Base-by-base conservation (phyloP, 2,888 invertebrate genomes). In the Beris morrisii region DNA sequence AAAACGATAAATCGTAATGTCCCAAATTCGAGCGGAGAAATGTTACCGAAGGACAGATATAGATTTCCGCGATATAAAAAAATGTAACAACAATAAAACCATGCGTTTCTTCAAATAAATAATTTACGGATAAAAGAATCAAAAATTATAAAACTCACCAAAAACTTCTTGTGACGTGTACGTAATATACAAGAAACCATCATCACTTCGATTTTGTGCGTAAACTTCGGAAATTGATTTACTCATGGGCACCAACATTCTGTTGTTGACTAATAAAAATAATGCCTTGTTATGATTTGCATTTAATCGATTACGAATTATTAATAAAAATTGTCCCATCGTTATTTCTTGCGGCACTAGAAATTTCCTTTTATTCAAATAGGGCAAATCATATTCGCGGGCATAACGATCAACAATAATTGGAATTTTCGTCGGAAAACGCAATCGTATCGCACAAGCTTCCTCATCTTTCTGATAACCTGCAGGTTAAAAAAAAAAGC, bases 101-200 rank as follows among this genome's bases (percentile, higher is more conserved):
- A 22, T 22, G 22, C 2, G 3, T 3, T 22, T 22, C 22, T 22
- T 22, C 3, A 22, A 22, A 22, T 22, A 22, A 22, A 22, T 22
- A 1, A 3, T 22, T 22, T 22, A 22, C n/a, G n/a, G 22, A 22
- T 22, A 22, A 22, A 22, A 22, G 1, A 22, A 22, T 22, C 22
- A 22, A 22, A 22, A 22, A 22, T 22, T 22, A 22, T 22, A 2
- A 22, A 22, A 59, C 68, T 70, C 61, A 70, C 93, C 94, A 77
- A 94, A 95, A 72, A 91, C 91, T 82, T 94, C 93, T 82, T 94
- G 93, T 30, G 93, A 93, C 0, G 94, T 93, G 76, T 94, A 95
- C 0, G 92, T 92, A 74, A 94, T 87, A 78, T 94, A 93, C 0
- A 95, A 85, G 76, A 93, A 95, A 0, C 95, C 95, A 77, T 94